These are phyloP conservation scores for Diarsia mendica DNA, from an alignment of 2,888 invertebrate species.

Conservation along the genomic window DNA sequence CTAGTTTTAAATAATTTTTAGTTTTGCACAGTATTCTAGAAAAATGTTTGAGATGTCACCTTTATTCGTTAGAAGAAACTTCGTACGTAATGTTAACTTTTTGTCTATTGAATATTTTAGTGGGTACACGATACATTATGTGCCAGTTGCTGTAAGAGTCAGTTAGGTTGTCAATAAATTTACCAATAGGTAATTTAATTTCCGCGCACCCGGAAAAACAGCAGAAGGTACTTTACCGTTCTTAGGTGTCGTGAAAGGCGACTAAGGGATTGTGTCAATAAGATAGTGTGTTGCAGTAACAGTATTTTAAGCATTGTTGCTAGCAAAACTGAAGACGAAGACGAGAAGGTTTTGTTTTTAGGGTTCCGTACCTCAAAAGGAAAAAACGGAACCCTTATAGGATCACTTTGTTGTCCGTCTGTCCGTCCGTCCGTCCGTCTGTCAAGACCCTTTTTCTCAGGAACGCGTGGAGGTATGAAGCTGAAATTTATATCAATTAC, in stretches of 20 bases:
- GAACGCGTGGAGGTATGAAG: no score
- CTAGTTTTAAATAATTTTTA: not conserved
- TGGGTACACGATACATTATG: not conserved
- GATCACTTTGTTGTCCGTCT: no score
- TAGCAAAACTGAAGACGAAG: no score
- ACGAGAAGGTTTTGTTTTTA: no score
- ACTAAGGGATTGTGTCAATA: not conserved
- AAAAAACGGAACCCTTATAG: no score
- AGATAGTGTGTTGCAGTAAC: not conserved
- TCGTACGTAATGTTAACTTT: not conserved
- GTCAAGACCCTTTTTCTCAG: no score
- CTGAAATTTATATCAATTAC: no score
- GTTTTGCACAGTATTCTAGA: not conserved
- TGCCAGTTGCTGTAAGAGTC: not conserved
- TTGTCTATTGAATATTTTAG: conserved; percentile 1
- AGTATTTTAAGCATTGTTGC: no score
- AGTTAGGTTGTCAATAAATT: conserved; percentile 15
- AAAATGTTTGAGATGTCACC: not conserved
- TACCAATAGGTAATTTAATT: not conserved
- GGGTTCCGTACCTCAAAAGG: no score
- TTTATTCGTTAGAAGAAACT: not conserved
- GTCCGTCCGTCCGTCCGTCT: no score
- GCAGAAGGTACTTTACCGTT: not conserved
- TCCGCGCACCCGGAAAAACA: not conserved
- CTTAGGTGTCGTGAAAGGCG: not conserved